Base-by-base conservation (phyloP, 2,113 vertebrate genomes). In the Bos indicus region DNA sequence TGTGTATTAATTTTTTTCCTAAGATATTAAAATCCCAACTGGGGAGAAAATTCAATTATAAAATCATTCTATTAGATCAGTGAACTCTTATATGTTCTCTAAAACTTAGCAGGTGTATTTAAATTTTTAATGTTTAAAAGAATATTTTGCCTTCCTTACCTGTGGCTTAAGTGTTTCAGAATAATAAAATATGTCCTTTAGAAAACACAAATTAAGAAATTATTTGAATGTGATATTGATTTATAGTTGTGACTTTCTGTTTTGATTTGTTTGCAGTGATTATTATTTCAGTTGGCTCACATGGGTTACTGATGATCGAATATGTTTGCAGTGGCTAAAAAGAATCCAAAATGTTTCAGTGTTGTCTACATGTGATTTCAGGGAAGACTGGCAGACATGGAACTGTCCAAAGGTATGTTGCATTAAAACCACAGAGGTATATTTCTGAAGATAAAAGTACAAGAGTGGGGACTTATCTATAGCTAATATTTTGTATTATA, bases 251-350 rank as follows among this genome's bases (percentile, higher is more conserved):
- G 95, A 98, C 26, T 10, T 2, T 12, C 1, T 43, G 36, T 95
- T 97, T 93, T 82, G 11, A n/a, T 30, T 98, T 97, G 86, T 98
- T 98, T 98, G 77, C 98, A 99, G 99, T 95, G 99, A 99, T 98
- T 99, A 99, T 98, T 99, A 99, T 98, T 98, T 99, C 98, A 99
- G 99, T 98, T 99, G 99, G 97, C 99, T 99, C 97, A 99, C 99
- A 13, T 99, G 99, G 99, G 99, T 99, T 81, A 99, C 99, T 77
- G 99, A 99, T 82, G 97, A 98, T 28, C 99, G 99, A 74, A 43
- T 99, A 84, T 99, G 99, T 89, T 99, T 99, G 95, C 99, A 99
- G 94, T 99, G 99, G 99, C 97, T 99, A 88, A 99, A 99, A 62
- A 99, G 99, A 97, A 99, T 99, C 96, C 99, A 99, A 98, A 99